Evolutionary conservation across 1,140 invertebrate species (phyloP), one percentile per base, ranked within the genome.

Genomic region (Mamestra configurata): DNA sequence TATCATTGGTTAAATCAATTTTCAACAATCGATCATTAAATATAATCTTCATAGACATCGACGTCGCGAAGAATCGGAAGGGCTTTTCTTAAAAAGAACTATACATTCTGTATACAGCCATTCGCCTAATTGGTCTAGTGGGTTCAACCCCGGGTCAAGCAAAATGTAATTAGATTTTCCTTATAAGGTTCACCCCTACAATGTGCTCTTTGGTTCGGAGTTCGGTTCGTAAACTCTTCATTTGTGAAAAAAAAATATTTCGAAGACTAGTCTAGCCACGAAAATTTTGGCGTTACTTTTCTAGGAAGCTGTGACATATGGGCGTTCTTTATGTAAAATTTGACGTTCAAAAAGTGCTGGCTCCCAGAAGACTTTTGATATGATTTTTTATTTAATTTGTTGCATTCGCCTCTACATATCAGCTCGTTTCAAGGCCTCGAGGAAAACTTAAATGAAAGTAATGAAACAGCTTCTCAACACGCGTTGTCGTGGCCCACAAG

Each of bases 401-500:
- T 3, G 43, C 15, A 4, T 49, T 49, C 15, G 43, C 13, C 15
- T 49, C 4, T 49, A 49, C 13, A 49, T 49, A 3, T 15, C 15
- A 49, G 40, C 40, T 64, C 6, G 37, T 49, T 77, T 15, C 24
- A 66, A 77, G 22, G 37, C 40, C 59, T 31, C 57, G 51, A 40
- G 43, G 10, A 77, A 77, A 66, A 35, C 40, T 51, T 35, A 35
- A 77, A 77, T 51, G 55, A 49, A 77, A 77, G 22, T 20, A 77
- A 77, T 51, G 55, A 49, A 77, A 77, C 40, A 77, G 57, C 40
- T 35, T 20, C 43, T 64, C 37, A 77, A 64, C 73, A 77, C 73
- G 73, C 55, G 57, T 49, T 24, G 55, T 77, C 57, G 51, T 57
- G 71, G 71, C 15, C 53, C 11, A 37, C 8, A 24, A 51, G 53